phyloP scores from a whole-genome alignment of 2,113 vertebrate species.

The Gambusia holbrooki region DNA sequence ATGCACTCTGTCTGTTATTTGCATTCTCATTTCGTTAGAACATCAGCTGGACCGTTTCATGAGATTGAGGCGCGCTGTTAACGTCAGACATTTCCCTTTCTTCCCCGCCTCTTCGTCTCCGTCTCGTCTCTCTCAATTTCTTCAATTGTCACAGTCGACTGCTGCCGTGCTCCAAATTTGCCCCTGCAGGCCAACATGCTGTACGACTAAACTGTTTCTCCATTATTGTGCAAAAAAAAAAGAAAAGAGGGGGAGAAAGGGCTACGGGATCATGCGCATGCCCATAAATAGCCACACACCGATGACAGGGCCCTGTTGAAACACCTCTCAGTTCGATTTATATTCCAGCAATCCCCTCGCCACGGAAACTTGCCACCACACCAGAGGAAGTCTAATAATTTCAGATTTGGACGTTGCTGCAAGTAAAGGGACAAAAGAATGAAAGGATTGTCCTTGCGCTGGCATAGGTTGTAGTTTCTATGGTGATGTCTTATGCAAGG shows the following conservation, averaged over 20 bases:
- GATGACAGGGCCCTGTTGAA: neutral
- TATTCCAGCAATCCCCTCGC: neutral
- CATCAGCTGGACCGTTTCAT: slow-evolving; percentile 34
- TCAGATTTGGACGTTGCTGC: neutral
- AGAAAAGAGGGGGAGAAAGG: neutral
- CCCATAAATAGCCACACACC: slow-evolving; percentile 15
- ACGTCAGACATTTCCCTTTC: slow-evolving; percentile 44
- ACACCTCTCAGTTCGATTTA: slow-evolving; percentile 15
- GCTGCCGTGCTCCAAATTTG: slow-evolving; percentile 51
- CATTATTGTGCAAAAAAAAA: slow-evolving; percentile 58
- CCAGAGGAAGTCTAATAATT: slow-evolving; percentile 17
- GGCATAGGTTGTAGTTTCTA: slow-evolving; percentile 11
- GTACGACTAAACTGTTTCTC: slow-evolving; percentile 64
- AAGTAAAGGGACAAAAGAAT: neutral
- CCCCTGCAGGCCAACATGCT: slow-evolving; percentile 47
- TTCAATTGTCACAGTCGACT: slow-evolving; percentile 69
- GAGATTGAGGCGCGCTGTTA: slow-evolving; percentile 50
- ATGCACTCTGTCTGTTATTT: slow-evolving; percentile 42
- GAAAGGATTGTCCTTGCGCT: neutral
- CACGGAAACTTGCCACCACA: slow-evolving; percentile 23
- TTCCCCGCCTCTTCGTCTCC: slow-evolving; percentile 12
- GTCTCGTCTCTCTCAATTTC: slow-evolving; percentile 54
- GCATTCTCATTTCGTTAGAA: slow-evolving; percentile 60
- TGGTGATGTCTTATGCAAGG: slow-evolving; percentile 6
- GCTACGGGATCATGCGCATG: slow-evolving; percentile 32